Base-by-base conservation (phyloP, 2,797 vertebrate genomes). In the Crenichthys baileyi region DNA sequence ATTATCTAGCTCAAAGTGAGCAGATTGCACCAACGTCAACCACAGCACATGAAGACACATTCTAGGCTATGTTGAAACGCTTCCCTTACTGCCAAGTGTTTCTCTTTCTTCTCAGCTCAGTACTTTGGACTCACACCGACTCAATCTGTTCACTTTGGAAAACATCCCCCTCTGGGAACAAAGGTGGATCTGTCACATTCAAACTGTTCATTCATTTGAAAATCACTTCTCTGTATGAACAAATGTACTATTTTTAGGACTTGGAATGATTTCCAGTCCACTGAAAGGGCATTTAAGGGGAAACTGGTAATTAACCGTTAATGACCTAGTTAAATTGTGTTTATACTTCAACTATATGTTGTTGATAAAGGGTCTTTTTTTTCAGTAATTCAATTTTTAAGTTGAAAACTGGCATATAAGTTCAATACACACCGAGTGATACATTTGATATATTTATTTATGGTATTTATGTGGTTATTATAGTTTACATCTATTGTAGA, bases 91-190 rank as follows among this genome's bases (percentile, higher is more conserved):
- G 63, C 55, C 78, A 79, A 65, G 61, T 70, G 61, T 0, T 77
- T 51, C 50, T 80, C 73, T 76, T 75, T 58, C 71, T 67, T 77
- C 68, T 72, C 44, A 36, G 71, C 72, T 74, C 58, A 31, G 51
- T 29, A 39, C 46, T 72, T 75, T 85, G 71, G 50, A 77, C 56
- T 71, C 5, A 13, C n/a, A 60, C 16, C 0, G 46, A 70, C 51
- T 73, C 77, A 72, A 67, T 55, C 58, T 79, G 55, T 60, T 83
- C 55, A 73, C 44, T 22, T 29, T 83, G 81, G 70, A 73, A 79
- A 51, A 46, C 18, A 44, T 76, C 73, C 73, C 79, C 44, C 53
- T 76, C 73, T 53, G 29, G 72, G 41, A 79, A 46, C 55, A 50
- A 70, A 46, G 67, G 44, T 56, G 24, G 13, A 63, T 29, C 51